Base-by-base conservation (phyloP, 2,888 invertebrate genomes). In the Drosophila mimetica region DNA sequence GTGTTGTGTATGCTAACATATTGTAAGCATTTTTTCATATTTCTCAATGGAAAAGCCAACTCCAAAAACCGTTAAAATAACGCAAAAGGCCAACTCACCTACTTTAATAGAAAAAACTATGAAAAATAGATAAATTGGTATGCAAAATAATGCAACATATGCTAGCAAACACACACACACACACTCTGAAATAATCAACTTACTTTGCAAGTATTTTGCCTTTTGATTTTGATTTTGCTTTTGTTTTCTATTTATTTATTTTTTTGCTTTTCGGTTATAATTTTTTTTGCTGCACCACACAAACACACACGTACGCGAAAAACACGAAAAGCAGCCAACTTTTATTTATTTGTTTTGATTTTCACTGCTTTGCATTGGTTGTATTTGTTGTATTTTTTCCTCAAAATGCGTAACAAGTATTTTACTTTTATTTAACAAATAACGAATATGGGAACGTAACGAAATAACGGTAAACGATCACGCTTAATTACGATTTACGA, bases 1-100 rank as follows among this genome's bases (percentile, higher is more conserved):
- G 41, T 52, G 61, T 50, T 50, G 48, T 61, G 46, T 16, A 72
- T 55, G 61, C 67, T 79, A 87, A 75, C 88, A 88, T 89, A 89
- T 88, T 88, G 88, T 75, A 60, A 46, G 11, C 22, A 32, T 39
- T 47, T 60, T 61, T 39, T 13, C 37, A 39, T 16, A 61, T 46
- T 60, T 61, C 46, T 37, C 36, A 32, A 22, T 37, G 28, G 30
- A 30, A 61, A 70, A 71, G 20, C 22, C 9, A 18, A 20, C 37
- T 9, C 9, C 8, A 39, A 30, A 30, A 53, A 28, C 22, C 20
- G 32, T 28, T 8, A 7, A 44, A 30, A 22, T 9, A 28, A 4
- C 8, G 14, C n/a, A 2, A 28, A 4, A 7, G 13, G 3, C 7
- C 2, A 37, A 28, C 28, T 44, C 14, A 36, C 46, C 32, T 32